These are phyloP conservation scores for Condylura cristata DNA, from an alignment of 2,113 vertebrate genomes.

Conservation along the genomic window DNA sequence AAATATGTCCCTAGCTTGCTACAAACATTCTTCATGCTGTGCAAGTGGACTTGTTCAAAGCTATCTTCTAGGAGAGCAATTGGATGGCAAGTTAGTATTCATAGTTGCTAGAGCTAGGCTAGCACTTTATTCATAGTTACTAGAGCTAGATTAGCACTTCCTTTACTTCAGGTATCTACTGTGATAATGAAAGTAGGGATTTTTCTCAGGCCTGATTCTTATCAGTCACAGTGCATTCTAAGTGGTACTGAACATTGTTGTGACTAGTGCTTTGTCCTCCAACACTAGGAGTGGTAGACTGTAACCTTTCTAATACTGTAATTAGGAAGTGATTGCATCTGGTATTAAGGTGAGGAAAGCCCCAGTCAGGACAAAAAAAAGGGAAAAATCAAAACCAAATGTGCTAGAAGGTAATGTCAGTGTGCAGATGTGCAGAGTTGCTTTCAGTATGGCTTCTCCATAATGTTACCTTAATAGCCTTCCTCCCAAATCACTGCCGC, in stretches of 20 bases:
- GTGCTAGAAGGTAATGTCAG: not conserved
- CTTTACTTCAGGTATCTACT: not conserved
- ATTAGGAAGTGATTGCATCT: not conserved
- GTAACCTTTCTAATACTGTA: not conserved
- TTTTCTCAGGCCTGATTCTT: not conserved
- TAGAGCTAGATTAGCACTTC: not conserved
- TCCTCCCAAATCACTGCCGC: not conserved
- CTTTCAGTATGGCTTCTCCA: not conserved
- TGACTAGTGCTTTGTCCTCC: not conserved
- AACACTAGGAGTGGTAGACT: not conserved
- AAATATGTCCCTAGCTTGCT: not conserved
- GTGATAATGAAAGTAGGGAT: not conserved
- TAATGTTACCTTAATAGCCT: not conserved
- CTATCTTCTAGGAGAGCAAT: not conserved
- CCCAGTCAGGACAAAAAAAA: not conserved
- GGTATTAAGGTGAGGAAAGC: not conserved
- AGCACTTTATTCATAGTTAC: not conserved
- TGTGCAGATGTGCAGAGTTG: not conserved
- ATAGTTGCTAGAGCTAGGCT: not conserved
- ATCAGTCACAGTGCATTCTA: not conserved
- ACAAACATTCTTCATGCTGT: not conserved
- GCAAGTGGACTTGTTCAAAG: not conserved
- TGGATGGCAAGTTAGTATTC: not conserved
- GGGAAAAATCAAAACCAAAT: not conserved
- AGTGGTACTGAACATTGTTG: not conserved